phyloP scores from a whole-genome alignment of 2,888 invertebrate species.

The Lasiommata megera region DNA sequence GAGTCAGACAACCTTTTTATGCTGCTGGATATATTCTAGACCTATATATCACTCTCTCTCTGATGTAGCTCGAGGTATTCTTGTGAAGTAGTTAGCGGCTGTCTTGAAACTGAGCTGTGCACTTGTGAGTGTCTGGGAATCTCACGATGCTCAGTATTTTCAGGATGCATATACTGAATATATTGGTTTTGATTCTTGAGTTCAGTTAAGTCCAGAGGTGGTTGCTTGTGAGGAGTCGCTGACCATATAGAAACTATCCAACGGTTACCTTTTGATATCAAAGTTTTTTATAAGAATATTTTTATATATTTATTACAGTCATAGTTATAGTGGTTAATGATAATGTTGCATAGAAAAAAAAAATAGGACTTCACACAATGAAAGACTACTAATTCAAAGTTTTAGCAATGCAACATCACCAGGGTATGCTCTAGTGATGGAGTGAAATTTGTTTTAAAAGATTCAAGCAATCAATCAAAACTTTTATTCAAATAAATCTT shows the following conservation, averaged over 20 bases:
- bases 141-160: constrained; percentile 51
- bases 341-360: too few species aligned
- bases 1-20: constrained; percentile 64
- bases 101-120: constrained; percentile 59
- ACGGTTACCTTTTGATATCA: constrained; percentile 84
- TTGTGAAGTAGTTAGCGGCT: constrained; percentile 67
- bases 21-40: constrained; percentile 70
- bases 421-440: too few species aligned
- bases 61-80: constrained; percentile 86
- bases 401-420: too few species aligned
- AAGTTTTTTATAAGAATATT: too few species aligned
- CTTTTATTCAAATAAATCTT: too few species aligned
- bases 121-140: constrained; percentile 46
- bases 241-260: constrained; percentile 93
- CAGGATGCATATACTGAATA: constrained; percentile 55
- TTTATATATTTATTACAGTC: too few species aligned
- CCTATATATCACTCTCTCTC: constrained; percentile 24
- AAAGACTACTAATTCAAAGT: too few species aligned
- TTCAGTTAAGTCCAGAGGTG: constrained; percentile 90
- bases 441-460: too few species aligned
- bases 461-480: too few species aligned
- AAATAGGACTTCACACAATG: too few species aligned
- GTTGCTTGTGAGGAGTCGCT: constrained; percentile 90
- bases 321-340: too few species aligned
- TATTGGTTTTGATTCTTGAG: constrained; percentile 76